phyloP scores from a whole-genome alignment of 2,113 vertebrate genomes.

The Columba livia region DNA sequence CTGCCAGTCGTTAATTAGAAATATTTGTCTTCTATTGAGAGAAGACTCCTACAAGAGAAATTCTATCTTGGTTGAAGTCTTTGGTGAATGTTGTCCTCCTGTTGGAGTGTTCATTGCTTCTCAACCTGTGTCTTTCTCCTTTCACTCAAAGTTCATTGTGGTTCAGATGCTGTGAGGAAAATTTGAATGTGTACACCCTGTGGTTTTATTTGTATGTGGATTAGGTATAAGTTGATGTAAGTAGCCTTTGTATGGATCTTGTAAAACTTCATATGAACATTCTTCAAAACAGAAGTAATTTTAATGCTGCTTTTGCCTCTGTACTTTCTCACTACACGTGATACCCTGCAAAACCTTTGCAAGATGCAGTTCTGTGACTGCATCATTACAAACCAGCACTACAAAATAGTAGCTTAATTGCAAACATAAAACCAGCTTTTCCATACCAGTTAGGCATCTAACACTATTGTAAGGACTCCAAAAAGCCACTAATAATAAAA shows the following conservation, averaged over 20 bases:
- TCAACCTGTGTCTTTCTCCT: background rate
- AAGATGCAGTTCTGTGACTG: too few relatives aligned
- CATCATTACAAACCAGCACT: too few relatives aligned
- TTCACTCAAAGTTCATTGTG: background rate
- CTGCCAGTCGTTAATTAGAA: background rate
- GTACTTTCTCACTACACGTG: too few relatives aligned
- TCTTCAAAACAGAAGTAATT: background rate
- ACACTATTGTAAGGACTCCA: background rate
- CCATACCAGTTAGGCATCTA: background rate
- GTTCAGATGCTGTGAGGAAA: background rate
- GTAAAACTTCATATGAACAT: background rate
- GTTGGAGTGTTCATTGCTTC: background rate
- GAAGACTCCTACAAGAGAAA: background rate
- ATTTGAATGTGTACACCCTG: background rate
- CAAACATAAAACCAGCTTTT: background rate
- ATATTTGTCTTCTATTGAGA: background rate
- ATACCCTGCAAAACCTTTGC: too few relatives aligned
- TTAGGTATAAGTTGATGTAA: background rate
- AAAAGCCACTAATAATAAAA: background rate
- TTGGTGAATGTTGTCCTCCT: background rate
- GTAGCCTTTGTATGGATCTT: background rate
- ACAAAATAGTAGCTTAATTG: background rate
- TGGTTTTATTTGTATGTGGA: background rate
- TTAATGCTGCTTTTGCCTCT: background rate
- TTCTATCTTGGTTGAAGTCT: background rate